Conservation (phyloP, 2,797 vertebrate species). For the Coregonus sp. region DNA sequence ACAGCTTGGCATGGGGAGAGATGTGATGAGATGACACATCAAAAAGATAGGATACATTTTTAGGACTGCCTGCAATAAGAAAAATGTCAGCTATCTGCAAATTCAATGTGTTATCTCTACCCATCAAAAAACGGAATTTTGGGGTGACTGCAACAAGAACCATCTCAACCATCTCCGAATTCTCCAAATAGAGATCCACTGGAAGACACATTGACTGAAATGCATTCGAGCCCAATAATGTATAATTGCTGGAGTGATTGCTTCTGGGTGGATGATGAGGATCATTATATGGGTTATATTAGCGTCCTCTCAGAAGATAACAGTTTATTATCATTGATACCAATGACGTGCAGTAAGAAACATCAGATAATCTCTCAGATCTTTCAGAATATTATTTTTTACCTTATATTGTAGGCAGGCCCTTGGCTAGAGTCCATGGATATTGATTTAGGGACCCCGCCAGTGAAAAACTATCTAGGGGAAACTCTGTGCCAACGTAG, state of each 20-base stretch:
- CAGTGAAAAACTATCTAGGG: too few species aligned
- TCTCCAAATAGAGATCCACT: constrained; percentile 6
- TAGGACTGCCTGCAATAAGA: neutral
- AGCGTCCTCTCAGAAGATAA: constrained; percentile 46
- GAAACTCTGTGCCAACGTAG: neutral
- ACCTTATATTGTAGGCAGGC: too few species aligned
- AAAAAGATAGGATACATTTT: neutral
- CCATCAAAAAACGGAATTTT: neutral
- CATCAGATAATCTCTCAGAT: neutral
- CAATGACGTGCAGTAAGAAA: neutral
- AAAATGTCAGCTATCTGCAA: neutral
- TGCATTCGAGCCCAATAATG: constrained; percentile 44
- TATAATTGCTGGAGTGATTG: constrained; percentile 44
- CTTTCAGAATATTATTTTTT: too few species aligned
- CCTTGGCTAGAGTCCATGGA: neutral
- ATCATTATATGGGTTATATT: constrained; percentile 45
- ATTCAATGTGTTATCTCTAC: neutral
- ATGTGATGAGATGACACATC: neutral
- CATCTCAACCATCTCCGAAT: constrained; percentile 1
- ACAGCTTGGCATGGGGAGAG: constrained; percentile 1
- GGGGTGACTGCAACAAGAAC: neutral
- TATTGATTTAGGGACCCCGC: neutral
- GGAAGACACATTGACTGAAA: constrained; percentile 33
- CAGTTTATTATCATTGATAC: constrained; percentile 53
- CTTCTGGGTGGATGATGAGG: constrained; percentile 31